Evolutionary conservation across 2,888 invertebrate genomes (phyloP).

Genomic region (Drosophila mercatorum): DNA sequence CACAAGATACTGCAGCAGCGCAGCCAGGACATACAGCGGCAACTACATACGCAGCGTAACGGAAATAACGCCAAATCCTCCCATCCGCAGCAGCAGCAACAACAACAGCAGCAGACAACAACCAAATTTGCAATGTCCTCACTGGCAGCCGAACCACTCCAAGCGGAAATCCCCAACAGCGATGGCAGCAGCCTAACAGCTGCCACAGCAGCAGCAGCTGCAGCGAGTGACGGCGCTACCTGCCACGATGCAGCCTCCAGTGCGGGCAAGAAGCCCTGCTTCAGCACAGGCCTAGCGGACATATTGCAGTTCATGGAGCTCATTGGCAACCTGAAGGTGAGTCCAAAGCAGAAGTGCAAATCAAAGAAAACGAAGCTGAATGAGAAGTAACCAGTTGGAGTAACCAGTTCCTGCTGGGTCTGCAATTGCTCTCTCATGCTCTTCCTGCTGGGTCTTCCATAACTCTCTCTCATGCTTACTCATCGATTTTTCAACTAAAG

Average conservation of each 20-base stretch:
- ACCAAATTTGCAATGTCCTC: slow-evolving; percentile 81
- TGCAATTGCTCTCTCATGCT: slow-evolving; percentile 3
- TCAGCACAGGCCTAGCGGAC: slow-evolving; percentile 81
- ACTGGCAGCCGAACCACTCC: slow-evolving; percentile 78
- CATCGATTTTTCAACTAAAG: slow-evolving; percentile 64
- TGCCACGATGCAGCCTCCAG: slow-evolving; percentile 58
- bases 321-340: slow-evolving; percentile 90
- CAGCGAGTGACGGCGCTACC: slow-evolving; percentile 43
- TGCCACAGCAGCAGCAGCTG: slow-evolving; percentile 24
- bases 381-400: neutral
- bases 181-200: slow-evolving; percentile 33
- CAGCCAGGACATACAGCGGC: slow-evolving; percentile 72
- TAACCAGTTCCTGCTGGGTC: slow-evolving; percentile 22
- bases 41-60: slow-evolving; percentile 68
- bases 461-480: slow-evolving; percentile 6
- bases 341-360: slow-evolving; percentile 24
- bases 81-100: slow-evolving; percentile 44
- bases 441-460: slow-evolving; percentile 8
- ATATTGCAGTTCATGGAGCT: slow-evolving; percentile 88
- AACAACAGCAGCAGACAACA: slow-evolving; percentile 76
- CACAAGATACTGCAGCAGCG: slow-evolving; percentile 56
- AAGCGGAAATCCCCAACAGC: slow-evolving; percentile 53
- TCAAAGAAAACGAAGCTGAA: neutral
- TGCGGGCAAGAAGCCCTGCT: slow-evolving; percentile 79
- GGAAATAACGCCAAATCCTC: slow-evolving; percentile 44